Base-by-base conservation (phyloP, 2,797 vertebrate species). In the Harpagifer antarcticus region DNA sequence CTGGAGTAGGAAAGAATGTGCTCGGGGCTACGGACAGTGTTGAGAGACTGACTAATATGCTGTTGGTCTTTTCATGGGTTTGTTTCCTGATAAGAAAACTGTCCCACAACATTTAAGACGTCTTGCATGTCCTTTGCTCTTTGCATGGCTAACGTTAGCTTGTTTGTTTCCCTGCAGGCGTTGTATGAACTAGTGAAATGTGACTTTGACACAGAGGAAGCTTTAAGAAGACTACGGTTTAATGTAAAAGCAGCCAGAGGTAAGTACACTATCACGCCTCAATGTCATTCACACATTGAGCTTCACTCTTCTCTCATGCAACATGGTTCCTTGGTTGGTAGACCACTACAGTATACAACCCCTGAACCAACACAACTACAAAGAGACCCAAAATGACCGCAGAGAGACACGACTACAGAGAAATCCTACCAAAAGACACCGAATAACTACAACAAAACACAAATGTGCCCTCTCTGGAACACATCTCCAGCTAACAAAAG, bases 121-220 rank as follows among this genome's bases (percentile, higher is more conserved):
- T 40, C 17, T 45, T 42, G 43, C 17, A 55, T 55, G 37, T 44
- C 48, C 13, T 27, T 31, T 37, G 15, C 19, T 67, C 33, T 60
- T 14, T 59, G 44, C 0, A 13, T 40, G 9, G 20, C 2, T 69
- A 40, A 78, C 64, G 19, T 17, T 13, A 67, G 47, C 27, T 1
- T 61, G n/a, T 6, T 20, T 68, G 48, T 84, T 43, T 84, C 44
- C 43, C 84, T 78, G 5, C 75, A 99, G 98, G 98, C 98, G 0
- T 91, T 99, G 17, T 99, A 98, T 89, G 98, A 99, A 80, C 94
- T 99, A 73, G 97, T 99, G 64, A 98, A 99, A 88, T 99, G 98
- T 93, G 96, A 95, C 89, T 99, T 98, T 94, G 96, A 99, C 86
- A 95, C 96, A 61, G 98, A 99, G 77, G 97, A 99, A 91, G 98